Evolutionary conservation across 2,797 vertebrate species (phyloP).

Genomic region (Gymnothorax javanicus): DNA sequence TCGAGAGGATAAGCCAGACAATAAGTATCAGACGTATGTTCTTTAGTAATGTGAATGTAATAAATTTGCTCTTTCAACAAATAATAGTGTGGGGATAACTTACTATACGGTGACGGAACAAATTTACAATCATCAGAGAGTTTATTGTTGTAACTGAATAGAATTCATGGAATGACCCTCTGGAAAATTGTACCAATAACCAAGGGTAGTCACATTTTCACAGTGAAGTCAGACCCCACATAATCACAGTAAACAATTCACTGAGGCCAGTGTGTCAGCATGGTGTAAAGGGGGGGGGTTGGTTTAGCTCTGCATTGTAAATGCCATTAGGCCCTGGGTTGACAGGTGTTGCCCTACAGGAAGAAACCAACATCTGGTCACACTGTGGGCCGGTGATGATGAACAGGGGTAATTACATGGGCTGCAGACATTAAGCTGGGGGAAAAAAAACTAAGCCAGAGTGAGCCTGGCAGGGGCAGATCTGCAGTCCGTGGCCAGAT

Average conservation of each 20-base stretch:
- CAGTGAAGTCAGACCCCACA: background rate
- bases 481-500: background rate
- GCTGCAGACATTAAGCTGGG: background rate
- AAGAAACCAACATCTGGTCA: conserved; percentile 9
- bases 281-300: background rate
- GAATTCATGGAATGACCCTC: background rate
- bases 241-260: background rate
- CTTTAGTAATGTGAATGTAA: background rate
- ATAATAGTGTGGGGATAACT: background rate
- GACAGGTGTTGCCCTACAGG: conserved; percentile 11
- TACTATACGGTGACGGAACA: background rate
- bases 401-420: background rate
- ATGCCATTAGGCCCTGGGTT: background rate
- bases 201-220: background rate
- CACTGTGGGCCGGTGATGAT: background rate
- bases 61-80: background rate
- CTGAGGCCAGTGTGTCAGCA: background rate
- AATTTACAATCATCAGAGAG: background rate
- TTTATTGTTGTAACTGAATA: background rate
- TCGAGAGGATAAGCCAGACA: background rate
- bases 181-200: background rate
- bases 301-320: background rate
- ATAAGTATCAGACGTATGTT: background rate
- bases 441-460: background rate
- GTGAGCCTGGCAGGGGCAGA: background rate